Conservation (phyloP, 2,113 vertebrate genomes). For the Pao palembangensis region DNA sequence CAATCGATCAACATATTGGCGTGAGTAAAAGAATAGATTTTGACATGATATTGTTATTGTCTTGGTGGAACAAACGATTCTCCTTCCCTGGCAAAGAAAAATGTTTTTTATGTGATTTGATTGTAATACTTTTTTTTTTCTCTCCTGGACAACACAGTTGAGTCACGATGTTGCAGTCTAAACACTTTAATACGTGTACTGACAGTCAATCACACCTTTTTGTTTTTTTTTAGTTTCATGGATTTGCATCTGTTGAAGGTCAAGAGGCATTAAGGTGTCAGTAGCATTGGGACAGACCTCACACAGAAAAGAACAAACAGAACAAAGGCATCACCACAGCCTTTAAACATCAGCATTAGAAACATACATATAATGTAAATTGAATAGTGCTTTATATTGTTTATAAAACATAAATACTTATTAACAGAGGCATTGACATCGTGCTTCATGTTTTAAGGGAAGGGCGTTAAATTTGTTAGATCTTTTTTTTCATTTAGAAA, state of each 20-base stretch:
- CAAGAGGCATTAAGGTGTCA: slow-evolving; percentile 67
- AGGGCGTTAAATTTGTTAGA: slow-evolving; percentile 58
- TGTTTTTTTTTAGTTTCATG: background rate
- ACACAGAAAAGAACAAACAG: slow-evolving; percentile 62
- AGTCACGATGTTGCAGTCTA: slow-evolving; percentile 17
- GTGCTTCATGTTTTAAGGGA: slow-evolving; percentile 72
- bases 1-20: slow-evolving; percentile 27
- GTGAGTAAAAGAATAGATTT: slow-evolving; percentile 30
- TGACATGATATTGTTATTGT: slow-evolving; percentile 12
- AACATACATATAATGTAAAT: slow-evolving; percentile 68
- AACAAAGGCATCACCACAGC: slow-evolving; percentile 58
- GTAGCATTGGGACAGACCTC: slow-evolving; percentile 72
- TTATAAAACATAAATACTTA: slow-evolving; percentile 77
- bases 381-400: slow-evolving; percentile 67
- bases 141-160: slow-evolving; percentile 33
- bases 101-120: slow-evolving; percentile 21
- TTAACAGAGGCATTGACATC: slow-evolving; percentile 72
- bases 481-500: slow-evolving; percentile 72
- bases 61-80: too few relatives aligned
- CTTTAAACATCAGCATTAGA: slow-evolving; percentile 58
- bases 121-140: slow-evolving; percentile 37
- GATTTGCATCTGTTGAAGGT: slow-evolving; percentile 34
- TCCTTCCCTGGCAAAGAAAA: slow-evolving; percentile 8
- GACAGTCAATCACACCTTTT: slow-evolving; percentile 47
- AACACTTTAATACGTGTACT: slow-evolving; percentile 50